These are phyloP conservation scores for Lethocerus indicus DNA, from an alignment of 1,140 invertebrate species.

Conservation along the genomic window DNA sequence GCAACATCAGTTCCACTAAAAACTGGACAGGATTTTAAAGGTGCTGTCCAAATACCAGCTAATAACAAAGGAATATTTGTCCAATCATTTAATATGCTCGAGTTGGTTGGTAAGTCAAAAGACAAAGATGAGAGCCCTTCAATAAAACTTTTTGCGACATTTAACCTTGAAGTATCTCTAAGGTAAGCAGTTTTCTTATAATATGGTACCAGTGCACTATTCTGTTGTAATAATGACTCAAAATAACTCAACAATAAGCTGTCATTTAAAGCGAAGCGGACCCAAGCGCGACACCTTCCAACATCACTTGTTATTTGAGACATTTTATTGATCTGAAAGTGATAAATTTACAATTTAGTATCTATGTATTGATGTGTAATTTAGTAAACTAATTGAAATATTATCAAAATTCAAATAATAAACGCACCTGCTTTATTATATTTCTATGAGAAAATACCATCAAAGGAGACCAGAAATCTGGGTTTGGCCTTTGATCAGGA, in stretches of 20 bases:
- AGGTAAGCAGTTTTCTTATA: constrained; percentile 64
- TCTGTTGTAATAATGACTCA: constrained; percentile 51
- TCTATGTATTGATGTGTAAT: too few species aligned
- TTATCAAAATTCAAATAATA: not conserved
- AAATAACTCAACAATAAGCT: constrained; percentile 73
- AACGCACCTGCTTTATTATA: constrained; percentile 48
- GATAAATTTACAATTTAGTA: not conserved
- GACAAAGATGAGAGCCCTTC: constrained; percentile 56
- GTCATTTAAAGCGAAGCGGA: constrained; percentile 75
- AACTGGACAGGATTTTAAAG: constrained; percentile 48
- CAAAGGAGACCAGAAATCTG: constrained; percentile 77
- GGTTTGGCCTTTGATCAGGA: constrained; percentile 56
- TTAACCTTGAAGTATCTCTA: constrained; percentile 57
- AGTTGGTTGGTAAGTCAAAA: constrained; percentile 74
- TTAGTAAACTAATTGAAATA: not conserved
- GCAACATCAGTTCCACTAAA: constrained; percentile 38
- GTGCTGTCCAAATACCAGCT: constrained; percentile 67
- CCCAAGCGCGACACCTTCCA: constrained; percentile 79
- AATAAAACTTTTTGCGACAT: constrained; percentile 54
- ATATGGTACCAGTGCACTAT: constrained; percentile 51
- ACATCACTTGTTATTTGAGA: constrained; percentile 74
- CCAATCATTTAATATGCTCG: constrained; percentile 79
- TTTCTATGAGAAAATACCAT: constrained; percentile 72
- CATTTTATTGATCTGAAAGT: constrained; percentile 24
- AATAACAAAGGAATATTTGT: constrained; percentile 63